Base-by-base conservation (phyloP, 1,140 invertebrate species). In the Drosophila kanapiae region DNA sequence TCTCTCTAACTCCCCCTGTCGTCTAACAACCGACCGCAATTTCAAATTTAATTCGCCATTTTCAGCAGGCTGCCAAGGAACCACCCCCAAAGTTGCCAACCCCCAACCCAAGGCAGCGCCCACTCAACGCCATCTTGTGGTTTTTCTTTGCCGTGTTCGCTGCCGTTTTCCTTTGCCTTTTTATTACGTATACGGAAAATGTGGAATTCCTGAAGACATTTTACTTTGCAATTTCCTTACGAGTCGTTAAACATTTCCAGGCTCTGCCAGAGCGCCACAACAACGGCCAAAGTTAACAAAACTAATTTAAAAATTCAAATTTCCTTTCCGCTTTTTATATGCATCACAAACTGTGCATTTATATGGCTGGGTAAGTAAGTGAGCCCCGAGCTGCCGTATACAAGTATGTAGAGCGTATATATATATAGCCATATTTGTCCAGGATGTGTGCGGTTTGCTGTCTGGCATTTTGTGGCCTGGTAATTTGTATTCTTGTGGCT, bases 221-320 rank as follows among this genome's bases (percentile, higher is more conserved):
- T 90, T 90, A 90, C 85, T 90, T 90, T 82, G 85, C 85, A 90
- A 90, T 90, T 90, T 90, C 85, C 85, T 90, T 90, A 90, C 85
- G 85, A 90, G 85, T 90, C 85, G 85, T 90, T 90, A 90, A 90
- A 90, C 85, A 90, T 90, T 90, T 90, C 85, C 85, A 88, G 84
- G 84, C 84, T 67, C 59, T 84, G 70, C 48, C 63, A 63, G 48
- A 76, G 69, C 72, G 49, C 64, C 53, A 67, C 65, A 78, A 69
- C 79, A 86, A 82, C 80, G 76, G 84, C 61, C 82, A 76, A 90
- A 90, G 85, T 90, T 90, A 91, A 90, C 86, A 90, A 90, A 90
- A 90, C 85, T 90, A 90, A 90, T 90, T 90, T 90, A 90, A 90
- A 90, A 90, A 90, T 90, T 90, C 85, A 90, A 90, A 90, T 90